Base-by-base conservation (phyloP, 2,888 invertebrate genomes). In the Tribolium freemani region DNA sequence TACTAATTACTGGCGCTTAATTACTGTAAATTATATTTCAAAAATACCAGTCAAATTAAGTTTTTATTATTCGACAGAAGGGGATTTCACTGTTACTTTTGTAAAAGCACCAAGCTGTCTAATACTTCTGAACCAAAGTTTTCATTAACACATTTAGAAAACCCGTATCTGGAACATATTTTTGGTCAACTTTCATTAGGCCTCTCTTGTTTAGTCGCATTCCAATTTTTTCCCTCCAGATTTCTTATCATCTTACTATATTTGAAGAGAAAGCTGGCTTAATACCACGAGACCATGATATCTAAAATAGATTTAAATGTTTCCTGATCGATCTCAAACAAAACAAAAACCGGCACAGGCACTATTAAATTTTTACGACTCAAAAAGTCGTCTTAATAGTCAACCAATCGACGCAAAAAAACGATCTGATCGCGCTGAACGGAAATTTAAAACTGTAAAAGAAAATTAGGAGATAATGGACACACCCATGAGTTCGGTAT, bases 381-480 rank as follows among this genome's bases (percentile, higher is more conserved):
- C 6, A 48, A 48, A 60, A 60, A 48, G 21, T 26, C 8, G 10
- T 30, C 13, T 11, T 11, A 57, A 57, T 38, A 31, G 30, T 56
- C 54, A 10, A 8, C 51, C n/a, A 56, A 20, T 56, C 26, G 16
- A 48, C 10, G 48, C 46, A 44, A 48, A 60, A 60, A 60, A 58
- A 20, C 20, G 9, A 30, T 10, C 26, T 11, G 31, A 6, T 56
- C 31, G 30, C 31, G 30, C 21, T 11, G 9, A 60, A 60, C 60
- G 60, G 48, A 60, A 60, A 60, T 60, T 57, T 48, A 46, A 46
- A 60, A 60, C 60, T 48, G 60, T 60, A 48, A 60, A 46, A 48
- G 45, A 26, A 60, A 60, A 60, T 60, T 60, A 60, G 46, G 46
- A 46, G 46, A 60, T 57, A 57, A 44, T 31, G 50, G 50, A 30